Conservation (phyloP, 1,140 invertebrate genomes). For the Cephus cinctus region DNA sequence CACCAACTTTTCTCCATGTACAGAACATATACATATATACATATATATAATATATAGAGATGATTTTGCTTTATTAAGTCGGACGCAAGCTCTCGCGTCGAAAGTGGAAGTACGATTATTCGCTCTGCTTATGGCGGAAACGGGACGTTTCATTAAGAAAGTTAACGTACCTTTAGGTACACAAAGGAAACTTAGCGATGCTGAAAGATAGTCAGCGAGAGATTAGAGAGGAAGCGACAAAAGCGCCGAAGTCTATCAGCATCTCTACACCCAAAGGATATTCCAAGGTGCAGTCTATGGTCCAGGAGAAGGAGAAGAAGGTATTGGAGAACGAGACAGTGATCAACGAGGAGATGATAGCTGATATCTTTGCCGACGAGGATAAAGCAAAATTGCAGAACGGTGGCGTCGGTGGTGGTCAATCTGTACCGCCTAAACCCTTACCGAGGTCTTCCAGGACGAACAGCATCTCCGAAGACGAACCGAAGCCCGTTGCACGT, state of each 20-base stretch:
- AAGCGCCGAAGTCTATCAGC: slow-evolving; percentile 39
- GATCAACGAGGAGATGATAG: slow-evolving; percentile 21
- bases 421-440: slow-evolving; percentile 68
- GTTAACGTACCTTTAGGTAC: slow-evolving; percentile 44
- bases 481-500: slow-evolving; percentile 71
- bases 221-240: slow-evolving; percentile 42
- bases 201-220: slow-evolving; percentile 49
- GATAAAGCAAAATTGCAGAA: slow-evolving; percentile 47
- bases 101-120: no score
- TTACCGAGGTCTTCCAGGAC: slow-evolving; percentile 68
- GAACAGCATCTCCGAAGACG: slow-evolving; percentile 64
- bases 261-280: slow-evolving; percentile 45
- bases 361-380: slow-evolving; percentile 30
- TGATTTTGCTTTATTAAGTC: no score
- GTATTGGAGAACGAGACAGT: slow-evolving; percentile 28
- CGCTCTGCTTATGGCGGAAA: no score
- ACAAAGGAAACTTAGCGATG: slow-evolving; percentile 51
- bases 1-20: no score
- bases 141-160: slow-evolving; percentile 27
- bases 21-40: no score
- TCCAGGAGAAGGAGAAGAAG: slow-evolving; percentile 36
- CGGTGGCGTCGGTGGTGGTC: slow-evolving; percentile 38
- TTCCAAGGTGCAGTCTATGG: slow-evolving; percentile 33
- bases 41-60: no score
- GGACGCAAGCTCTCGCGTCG: no score